Evolutionary conservation across 35 echinoderm and acorn worm species (phyloP).

Genomic region (Ophioderma brevispina): DNA sequence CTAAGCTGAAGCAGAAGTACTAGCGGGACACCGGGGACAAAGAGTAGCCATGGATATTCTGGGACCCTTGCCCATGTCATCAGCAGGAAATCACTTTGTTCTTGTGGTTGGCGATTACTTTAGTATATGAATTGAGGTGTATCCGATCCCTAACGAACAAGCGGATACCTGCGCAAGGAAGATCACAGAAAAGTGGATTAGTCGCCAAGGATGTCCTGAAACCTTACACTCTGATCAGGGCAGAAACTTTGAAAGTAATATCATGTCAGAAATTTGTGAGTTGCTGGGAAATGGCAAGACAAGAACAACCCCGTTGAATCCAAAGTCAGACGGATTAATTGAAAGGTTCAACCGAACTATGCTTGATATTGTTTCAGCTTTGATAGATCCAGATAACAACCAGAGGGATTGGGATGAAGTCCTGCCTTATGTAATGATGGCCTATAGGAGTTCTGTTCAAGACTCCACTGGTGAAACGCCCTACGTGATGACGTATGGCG

Average conservation of each 20-base stretch:
- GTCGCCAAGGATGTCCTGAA: conserved; percentile 32
- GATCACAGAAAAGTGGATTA: conserved; percentile 55
- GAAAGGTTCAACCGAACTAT: conserved; percentile 63
- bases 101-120: conserved; percentile 65
- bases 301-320: conserved; percentile 44
- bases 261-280: conserved; percentile 43
- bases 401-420: conserved; percentile 53
- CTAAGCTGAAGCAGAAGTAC: conserved; percentile 31
- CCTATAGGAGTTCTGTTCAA: conserved; percentile 39
- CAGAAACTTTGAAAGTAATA: conserved; percentile 53
- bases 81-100: conserved; percentile 34
- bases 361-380: conserved; percentile 6
- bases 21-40: conserved; percentile 18
- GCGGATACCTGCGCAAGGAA: conserved; percentile 25
- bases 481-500: conserved; percentile 58
- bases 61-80: conserved; percentile 26
- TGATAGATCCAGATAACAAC: conserved; percentile 35
- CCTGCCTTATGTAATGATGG: conserved; percentile 41
- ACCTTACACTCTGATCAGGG: conserved; percentile 63
- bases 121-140: conserved; percentile 48
- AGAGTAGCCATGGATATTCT: conserved; percentile 61
- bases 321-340: conserved; percentile 35
- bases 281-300: conserved; percentile 31
- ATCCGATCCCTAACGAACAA: conserved; percentile 18
- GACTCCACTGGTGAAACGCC: conserved; percentile 61